Conservation (phyloP, 2,113 vertebrate species). For the Casuarius casuarius region DNA sequence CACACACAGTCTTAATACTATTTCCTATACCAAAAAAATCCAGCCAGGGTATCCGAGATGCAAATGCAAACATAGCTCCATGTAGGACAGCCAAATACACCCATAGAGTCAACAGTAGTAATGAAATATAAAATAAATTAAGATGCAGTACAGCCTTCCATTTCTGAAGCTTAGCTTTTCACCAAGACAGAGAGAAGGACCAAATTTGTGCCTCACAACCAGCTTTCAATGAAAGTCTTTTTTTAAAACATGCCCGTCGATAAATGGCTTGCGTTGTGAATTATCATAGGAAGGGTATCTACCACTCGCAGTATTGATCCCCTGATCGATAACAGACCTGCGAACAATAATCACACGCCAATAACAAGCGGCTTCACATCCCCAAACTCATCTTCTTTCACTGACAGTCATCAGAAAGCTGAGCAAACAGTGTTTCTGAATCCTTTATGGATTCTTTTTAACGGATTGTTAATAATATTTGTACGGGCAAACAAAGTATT, state of each 20-base stretch:
- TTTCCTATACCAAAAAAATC: neutral
- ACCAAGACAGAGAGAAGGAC: neutral
- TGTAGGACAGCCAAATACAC: neutral
- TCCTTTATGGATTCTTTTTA: constrained; percentile 31
- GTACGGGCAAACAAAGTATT: constrained; percentile 25
- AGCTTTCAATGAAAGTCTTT: neutral
- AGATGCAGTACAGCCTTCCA: neutral
- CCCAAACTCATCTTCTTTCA: constrained; percentile 32
- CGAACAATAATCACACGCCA: constrained; percentile 34
- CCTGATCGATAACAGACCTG: constrained; percentile 19
- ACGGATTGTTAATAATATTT: constrained; percentile 46
- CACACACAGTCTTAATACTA: neutral
- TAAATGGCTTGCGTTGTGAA: neutral
- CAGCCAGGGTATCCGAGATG: neutral
- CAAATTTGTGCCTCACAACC: neutral
- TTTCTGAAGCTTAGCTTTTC: neutral
- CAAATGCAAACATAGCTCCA: neutral
- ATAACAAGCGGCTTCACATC: neutral
- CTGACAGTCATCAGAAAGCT: neutral
- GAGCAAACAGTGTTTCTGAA: neutral
- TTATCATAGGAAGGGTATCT: neutral
- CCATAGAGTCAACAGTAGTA: neutral
- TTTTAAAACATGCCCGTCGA: constrained; percentile 2
- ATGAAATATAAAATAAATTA: neutral
- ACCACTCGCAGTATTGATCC: neutral